A percentile compares a stretch with the other conserved stretches of the same genome.
phyloP scores from a whole-genome alignment of 2,888 invertebrate species.

The Harpagoxenus sublaevis region DNA sequence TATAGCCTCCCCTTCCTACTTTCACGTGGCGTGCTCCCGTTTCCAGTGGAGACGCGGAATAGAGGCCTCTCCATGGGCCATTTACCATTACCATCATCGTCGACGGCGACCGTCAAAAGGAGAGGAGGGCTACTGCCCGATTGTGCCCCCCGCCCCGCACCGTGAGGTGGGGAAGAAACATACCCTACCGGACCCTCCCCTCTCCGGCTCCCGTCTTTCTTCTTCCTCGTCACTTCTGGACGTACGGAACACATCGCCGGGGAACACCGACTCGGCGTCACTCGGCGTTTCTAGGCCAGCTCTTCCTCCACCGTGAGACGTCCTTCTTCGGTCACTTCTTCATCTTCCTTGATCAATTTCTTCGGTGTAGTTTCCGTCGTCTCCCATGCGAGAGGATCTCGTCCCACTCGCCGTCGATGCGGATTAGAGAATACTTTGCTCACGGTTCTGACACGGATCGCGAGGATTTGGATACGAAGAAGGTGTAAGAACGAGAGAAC shows the following conservation, averaged over 20 bases:
- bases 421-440: neutral
- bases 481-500: too few species aligned
- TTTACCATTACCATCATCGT: constrained; percentile 82
- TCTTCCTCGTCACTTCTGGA: constrained; percentile 31
- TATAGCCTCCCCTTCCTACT: constrained; percentile 84
- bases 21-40: constrained; percentile 85
- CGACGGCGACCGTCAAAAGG: constrained; percentile 67
- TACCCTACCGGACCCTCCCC: constrained; percentile 44
- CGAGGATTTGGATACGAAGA: neutral
- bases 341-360: constrained; percentile 20
- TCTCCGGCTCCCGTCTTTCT: neutral
- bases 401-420: constrained; percentile 12
- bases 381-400: neutral
- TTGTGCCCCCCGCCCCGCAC: constrained; percentile 12
- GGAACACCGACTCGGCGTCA: constrained; percentile 60
- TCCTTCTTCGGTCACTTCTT: constrained; percentile 29
- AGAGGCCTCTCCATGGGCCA: constrained; percentile 77
- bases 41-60: constrained; percentile 81
- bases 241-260: constrained; percentile 57
- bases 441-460: constrained; percentile 34
- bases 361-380: neutral
- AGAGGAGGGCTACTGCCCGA: constrained; percentile 31
- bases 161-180: constrained; percentile 56
- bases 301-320: constrained; percentile 55
- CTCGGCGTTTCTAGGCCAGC: constrained; percentile 74